Conservation (phyloP, 2,797 vertebrate genomes). For the Cirrhinus molitorella region DNA sequence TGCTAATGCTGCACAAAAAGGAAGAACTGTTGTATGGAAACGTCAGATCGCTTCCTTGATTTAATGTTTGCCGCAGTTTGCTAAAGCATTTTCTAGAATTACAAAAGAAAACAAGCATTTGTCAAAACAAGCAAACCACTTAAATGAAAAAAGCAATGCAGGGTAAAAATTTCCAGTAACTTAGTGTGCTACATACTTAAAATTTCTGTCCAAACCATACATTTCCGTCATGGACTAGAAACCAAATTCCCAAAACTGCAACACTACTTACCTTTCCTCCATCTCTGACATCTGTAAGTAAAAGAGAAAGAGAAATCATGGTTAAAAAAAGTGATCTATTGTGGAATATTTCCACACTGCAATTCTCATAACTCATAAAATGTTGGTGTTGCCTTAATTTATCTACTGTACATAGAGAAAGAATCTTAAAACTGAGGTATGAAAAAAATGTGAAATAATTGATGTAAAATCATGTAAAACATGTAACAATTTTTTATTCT, state of each 20-base stretch:
- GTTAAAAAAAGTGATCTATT: not conserved
- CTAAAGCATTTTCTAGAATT: not conserved
- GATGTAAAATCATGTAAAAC: no score
- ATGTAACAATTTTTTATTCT: no score
- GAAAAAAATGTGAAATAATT: not conserved
- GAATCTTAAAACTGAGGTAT: not conserved
- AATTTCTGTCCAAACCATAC: not conserved
- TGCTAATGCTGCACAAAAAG: not conserved
- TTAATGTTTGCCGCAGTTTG: not conserved
- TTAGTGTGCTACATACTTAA: not conserved
- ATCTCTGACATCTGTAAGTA: slow-evolving; percentile 65
- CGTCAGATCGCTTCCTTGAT: not conserved
- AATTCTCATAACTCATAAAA: no score
- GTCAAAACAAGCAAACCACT: not conserved
- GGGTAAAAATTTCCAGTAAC: not conserved
- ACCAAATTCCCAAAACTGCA: not conserved
- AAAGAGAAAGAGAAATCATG: slow-evolving; percentile 40
- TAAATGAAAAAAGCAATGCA: not conserved
- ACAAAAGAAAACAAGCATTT: not conserved
- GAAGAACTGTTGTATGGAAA: not conserved
- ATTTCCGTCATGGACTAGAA: not conserved
- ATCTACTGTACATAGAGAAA: no score
- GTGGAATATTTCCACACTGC: no score
- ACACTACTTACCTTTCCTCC: slow-evolving; percentile 69
- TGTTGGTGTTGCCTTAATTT: no score